Conservation (phyloP, 2,113 vertebrate genomes). For the Pseudopipra pipra region DNA sequence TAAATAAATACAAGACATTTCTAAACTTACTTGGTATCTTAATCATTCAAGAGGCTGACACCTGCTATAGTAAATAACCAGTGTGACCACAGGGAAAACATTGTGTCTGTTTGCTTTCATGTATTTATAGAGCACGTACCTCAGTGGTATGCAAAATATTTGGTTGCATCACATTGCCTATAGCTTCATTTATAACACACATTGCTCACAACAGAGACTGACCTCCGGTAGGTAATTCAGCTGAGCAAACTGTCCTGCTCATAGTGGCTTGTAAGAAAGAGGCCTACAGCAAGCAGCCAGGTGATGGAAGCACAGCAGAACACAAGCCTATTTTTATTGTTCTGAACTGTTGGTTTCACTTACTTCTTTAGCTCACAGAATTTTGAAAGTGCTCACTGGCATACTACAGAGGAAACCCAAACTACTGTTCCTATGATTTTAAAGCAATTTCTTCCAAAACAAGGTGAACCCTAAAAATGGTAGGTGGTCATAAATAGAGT, state of each 20-base stretch:
- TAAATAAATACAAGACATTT: not conserved
- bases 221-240: not conserved
- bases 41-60: conserved; percentile 8
- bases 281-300: not conserved
- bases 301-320: not conserved
- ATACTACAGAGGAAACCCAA: not conserved
- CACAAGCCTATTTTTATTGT: not conserved
- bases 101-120: not conserved
- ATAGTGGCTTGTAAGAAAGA: not conserved
- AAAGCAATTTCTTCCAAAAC: not conserved
- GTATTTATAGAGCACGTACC: conserved; percentile 5
- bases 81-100: conserved; percentile 6
- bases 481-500: not conserved
- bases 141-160: conserved; percentile 26
- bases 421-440: not conserved
- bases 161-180: not conserved
- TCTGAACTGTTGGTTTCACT: not conserved
- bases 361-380: not conserved
- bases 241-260: conserved; percentile 15
- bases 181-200: not conserved
- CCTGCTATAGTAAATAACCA: not conserved
- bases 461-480: not conserved
- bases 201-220: not conserved
- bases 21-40: not conserved
- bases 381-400: not conserved